These are phyloP conservation scores for Corydoras sp. DNA, from an alignment of 2,113 vertebrate genomes.

Conservation along the genomic window DNA sequence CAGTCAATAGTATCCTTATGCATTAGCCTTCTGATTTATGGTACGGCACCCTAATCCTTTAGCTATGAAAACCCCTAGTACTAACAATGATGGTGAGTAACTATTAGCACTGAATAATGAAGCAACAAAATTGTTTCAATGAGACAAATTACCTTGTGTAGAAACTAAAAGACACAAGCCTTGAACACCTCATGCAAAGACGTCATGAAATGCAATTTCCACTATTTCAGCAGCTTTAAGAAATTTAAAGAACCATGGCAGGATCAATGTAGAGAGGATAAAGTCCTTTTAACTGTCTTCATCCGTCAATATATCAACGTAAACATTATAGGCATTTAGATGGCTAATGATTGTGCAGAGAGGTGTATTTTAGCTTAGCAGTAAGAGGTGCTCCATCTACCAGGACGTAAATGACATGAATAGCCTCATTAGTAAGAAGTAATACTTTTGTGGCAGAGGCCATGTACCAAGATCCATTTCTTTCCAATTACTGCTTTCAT, in stretches of 20 bases:
- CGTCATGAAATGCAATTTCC: constrained; percentile 12
- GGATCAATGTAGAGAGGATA: constrained; percentile 38
- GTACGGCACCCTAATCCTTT: too few relatives aligned
- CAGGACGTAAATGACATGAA: constrained; percentile 39
- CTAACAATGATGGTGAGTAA: too few relatives aligned
- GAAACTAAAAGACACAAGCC: neutral
- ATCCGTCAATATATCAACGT: constrained; percentile 34
- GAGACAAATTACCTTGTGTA: too few relatives aligned
- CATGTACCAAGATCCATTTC: constrained; percentile 33
- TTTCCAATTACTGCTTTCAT: constrained; percentile 31
- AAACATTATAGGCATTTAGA: constrained; percentile 45
- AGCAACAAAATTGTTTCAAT: too few relatives aligned
- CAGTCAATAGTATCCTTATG: too few relatives aligned
- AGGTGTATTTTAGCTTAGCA: constrained; percentile 32
- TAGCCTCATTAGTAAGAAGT: constrained; percentile 42
- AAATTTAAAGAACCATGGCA: constrained; percentile 23
- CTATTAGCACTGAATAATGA: too few relatives aligned
- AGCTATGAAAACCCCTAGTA: too few relatives aligned
- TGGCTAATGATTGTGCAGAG: constrained; percentile 34
- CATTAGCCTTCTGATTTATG: too few relatives aligned
- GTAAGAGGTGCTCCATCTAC: constrained; percentile 31
- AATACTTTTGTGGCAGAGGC: constrained; percentile 32
- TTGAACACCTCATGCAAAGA: neutral
- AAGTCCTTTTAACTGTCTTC: constrained; percentile 31
- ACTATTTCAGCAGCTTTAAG: constrained; percentile 25